These are phyloP conservation scores for Chaitophorus viminalis DNA, from an alignment of 2,888 invertebrate genomes.

Conservation along the genomic window DNA sequence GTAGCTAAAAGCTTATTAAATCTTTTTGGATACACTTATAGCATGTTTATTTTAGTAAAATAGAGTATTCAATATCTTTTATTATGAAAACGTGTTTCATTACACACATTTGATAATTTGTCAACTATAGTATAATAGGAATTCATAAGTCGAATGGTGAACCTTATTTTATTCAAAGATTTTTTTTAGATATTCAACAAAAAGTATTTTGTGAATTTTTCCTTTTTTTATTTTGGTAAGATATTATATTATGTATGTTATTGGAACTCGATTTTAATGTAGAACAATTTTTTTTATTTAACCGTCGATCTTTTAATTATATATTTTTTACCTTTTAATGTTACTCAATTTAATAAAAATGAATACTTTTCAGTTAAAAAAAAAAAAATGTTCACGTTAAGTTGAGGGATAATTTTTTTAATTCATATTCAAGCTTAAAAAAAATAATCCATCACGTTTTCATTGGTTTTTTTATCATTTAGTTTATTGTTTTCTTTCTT, in stretches of 20 bases:
- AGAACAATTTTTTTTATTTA: not conserved
- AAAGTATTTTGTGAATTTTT: not conserved
- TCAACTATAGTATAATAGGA: not conserved
- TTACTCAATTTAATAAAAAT: conserved; percentile 10
- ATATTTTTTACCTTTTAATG: not conserved
- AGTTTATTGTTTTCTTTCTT: conserved; percentile 44
- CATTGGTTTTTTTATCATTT: conserved; percentile 19
- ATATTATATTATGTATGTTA: no score
- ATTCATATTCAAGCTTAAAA: conserved; percentile 18
- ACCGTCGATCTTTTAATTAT: not conserved
- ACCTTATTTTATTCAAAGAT: not conserved
- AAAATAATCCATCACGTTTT: conserved; percentile 45
- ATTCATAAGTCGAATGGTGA: not conserved
- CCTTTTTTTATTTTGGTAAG: not conserved
- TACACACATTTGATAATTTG: no score
- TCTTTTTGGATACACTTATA: no score
- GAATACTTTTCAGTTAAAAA: not conserved
- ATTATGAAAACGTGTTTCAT: no score
- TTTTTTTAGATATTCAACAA: not conserved
- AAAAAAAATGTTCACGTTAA: not conserved
- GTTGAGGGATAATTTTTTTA: conserved; percentile 1
- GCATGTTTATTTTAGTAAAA: no score
- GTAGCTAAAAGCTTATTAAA: no score
- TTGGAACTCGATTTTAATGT: not conserved
- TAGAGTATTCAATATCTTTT: no score